Conservation (phyloP, 2,888 invertebrate species). For the Baccha elongata region DNA sequence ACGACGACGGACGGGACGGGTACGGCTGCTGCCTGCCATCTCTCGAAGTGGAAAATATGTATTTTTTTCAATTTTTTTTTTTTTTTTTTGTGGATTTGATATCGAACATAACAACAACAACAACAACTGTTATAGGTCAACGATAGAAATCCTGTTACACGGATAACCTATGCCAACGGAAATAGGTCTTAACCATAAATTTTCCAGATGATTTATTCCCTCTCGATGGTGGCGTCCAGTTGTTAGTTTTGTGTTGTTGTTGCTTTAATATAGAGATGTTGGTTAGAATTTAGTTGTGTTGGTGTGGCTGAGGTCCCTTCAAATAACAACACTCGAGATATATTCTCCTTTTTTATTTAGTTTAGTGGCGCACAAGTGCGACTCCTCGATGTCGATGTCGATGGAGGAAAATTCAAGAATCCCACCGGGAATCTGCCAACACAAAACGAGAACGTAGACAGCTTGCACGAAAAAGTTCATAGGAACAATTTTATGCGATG, state of each 20-base stretch:
- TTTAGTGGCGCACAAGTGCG: slow-evolving; percentile 18
- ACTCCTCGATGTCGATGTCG: slow-evolving; percentile 9
- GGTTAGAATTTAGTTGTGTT: slow-evolving; percentile 3
- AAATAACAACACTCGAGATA: slow-evolving; percentile 31
- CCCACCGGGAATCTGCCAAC: neutral
- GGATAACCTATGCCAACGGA: slow-evolving; percentile 68
- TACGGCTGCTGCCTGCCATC: slow-evolving; percentile 4
- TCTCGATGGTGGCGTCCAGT: slow-evolving; percentile 46
- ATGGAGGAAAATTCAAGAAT: slow-evolving; percentile 39
- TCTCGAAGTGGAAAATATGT: slow-evolving; percentile 39
- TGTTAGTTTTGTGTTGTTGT: slow-evolving; percentile 11
- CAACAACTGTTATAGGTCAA: slow-evolving; percentile 65
- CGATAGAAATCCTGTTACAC: slow-evolving; percentile 63
- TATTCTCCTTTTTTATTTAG: slow-evolving; percentile 38
- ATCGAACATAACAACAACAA: slow-evolving; percentile 54
- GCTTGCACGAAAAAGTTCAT: slow-evolving; percentile 56
- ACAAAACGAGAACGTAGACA: slow-evolving; percentile 20
- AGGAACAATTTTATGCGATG: slow-evolving; percentile 65
- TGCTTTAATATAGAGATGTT: neutral
- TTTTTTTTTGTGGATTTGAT: slow-evolving; percentile 27
- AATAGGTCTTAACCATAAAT: slow-evolving; percentile 66
- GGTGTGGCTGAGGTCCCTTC: slow-evolving; percentile 1
- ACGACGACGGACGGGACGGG: too few relatives aligned
- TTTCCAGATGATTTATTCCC: slow-evolving; percentile 69
- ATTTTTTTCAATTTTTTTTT: slow-evolving; percentile 9